These are phyloP conservation scores for Dasypolia templi DNA, from an alignment of 2,888 invertebrate species.

Conservation along the genomic window DNA sequence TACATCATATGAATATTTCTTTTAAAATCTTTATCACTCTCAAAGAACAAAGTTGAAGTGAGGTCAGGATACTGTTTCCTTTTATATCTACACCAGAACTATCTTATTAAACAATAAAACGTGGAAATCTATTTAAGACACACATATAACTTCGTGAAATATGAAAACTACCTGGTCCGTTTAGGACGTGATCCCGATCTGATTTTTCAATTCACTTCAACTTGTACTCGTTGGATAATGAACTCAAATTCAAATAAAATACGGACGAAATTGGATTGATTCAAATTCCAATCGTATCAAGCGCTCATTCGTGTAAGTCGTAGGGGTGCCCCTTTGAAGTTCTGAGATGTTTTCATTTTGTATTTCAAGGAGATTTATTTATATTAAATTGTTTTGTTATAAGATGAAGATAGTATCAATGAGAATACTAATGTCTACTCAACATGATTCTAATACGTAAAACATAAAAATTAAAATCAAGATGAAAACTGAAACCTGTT, in stretches of 20 bases:
- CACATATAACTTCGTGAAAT: constrained; percentile 71
- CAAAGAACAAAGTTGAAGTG: neutral
- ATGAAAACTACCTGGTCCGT: constrained; percentile 75
- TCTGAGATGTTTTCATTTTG: constrained; percentile 43
- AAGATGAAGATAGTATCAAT: constrained; percentile 1
- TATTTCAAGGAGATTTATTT: constrained; percentile 33
- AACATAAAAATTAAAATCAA: neutral
- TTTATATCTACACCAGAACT: constrained; percentile 20
- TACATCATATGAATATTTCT: neutral
- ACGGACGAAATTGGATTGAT: constrained; percentile 70
- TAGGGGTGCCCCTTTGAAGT: constrained; percentile 60
- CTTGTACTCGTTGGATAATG: constrained; percentile 67
- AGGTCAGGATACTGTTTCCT: neutral
- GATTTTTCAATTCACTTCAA: constrained; percentile 74
- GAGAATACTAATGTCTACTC: neutral
- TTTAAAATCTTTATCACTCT: constrained; percentile 6
- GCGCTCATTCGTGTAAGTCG: constrained; percentile 68
- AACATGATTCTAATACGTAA: neutral
- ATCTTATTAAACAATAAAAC: constrained; percentile 55
- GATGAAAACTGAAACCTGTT: neutral
- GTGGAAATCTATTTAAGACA: constrained; percentile 62
- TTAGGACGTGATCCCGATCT: constrained; percentile 73
- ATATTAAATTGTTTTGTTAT: constrained; percentile 38
- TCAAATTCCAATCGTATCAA: constrained; percentile 65
- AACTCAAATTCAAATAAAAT: constrained; percentile 70